phyloP scores from a whole-genome alignment of 2,888 invertebrate genomes.

The Fragum fragum region DNA sequence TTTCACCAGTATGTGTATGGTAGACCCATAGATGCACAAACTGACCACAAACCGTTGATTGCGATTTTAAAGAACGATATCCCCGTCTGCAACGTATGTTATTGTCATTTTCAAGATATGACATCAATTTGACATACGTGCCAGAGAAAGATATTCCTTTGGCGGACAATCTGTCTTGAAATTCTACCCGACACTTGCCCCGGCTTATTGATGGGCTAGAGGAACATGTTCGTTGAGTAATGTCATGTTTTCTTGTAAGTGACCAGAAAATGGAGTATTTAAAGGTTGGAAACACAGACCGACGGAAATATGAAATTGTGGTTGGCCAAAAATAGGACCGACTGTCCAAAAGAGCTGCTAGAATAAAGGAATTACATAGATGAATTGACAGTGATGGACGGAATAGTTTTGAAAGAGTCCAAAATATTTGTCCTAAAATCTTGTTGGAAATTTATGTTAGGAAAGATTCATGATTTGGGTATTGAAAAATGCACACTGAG shows the following conservation, averaged over 20 bases:
- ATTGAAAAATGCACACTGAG: slow-evolving; percentile 46
- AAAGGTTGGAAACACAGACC: background rate
- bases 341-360: slow-evolving; percentile 36
- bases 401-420: slow-evolving; percentile 52
- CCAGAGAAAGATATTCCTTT: no score
- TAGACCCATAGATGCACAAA: background rate
- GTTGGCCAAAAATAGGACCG: slow-evolving; percentile 49
- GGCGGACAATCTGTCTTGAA: no score
- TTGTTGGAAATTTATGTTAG: slow-evolving; percentile 35
- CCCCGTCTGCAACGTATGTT: no score
- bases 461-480: slow-evolving; percentile 41
- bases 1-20: slow-evolving; percentile 8
- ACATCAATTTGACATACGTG: no score
- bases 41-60: background rate
- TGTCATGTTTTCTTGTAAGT: no score
- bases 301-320: slow-evolving; percentile 46
- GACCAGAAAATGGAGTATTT: no score
- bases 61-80: background rate
- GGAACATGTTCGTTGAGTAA: no score
- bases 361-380: slow-evolving; percentile 48
- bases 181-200: no score
- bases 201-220: no score
- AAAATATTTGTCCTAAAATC: slow-evolving; percentile 39
- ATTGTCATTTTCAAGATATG: no score
- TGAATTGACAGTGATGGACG: slow-evolving; percentile 46